Conservation (phyloP, 1,140 invertebrate genomes). For the Papilio aristodemus region DNA sequence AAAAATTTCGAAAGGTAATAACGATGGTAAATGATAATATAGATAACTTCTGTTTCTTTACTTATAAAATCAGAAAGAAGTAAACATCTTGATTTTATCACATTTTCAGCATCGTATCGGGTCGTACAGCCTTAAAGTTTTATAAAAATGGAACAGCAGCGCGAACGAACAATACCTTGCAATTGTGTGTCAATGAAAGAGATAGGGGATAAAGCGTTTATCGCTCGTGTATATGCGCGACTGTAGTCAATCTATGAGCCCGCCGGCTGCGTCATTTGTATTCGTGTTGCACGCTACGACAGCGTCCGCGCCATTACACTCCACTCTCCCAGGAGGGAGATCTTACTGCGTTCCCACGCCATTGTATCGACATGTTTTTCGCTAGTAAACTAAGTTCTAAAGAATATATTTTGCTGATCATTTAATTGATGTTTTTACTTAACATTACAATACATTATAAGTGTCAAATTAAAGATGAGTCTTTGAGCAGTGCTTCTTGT, state of each 20-base stretch:
- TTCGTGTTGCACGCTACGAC: constrained; percentile 24
- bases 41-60: background rate
- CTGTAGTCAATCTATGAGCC: constrained; percentile 23
- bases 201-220: constrained; percentile 29
- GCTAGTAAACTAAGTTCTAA: background rate
- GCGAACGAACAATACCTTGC: constrained; percentile 25
- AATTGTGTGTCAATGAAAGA: constrained; percentile 23
- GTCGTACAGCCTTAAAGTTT: background rate
- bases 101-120: background rate
- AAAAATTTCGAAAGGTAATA: too few relatives aligned
- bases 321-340: background rate
- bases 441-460: too few relatives aligned
- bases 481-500: too few relatives aligned
- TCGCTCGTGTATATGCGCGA: constrained; percentile 29
- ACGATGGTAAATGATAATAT: too few relatives aligned
- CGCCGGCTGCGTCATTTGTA: constrained; percentile 26
- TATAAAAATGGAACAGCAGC: constrained; percentile 12
- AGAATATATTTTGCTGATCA: background rate
- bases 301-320: constrained; percentile 24
- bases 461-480: too few relatives aligned
- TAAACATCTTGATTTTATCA: constrained; percentile 11
- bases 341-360: constrained; percentile 7
- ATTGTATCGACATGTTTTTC: constrained; percentile 16
- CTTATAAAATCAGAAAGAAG: background rate
- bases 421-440: too few relatives aligned